Percentiles rank a stretch among this genome's conserved stretches.
These are phyloP conservation scores for Micoletzkya japonica DNA, from an alignment of 2,888 invertebrate genomes.

Conservation along the genomic window DNA sequence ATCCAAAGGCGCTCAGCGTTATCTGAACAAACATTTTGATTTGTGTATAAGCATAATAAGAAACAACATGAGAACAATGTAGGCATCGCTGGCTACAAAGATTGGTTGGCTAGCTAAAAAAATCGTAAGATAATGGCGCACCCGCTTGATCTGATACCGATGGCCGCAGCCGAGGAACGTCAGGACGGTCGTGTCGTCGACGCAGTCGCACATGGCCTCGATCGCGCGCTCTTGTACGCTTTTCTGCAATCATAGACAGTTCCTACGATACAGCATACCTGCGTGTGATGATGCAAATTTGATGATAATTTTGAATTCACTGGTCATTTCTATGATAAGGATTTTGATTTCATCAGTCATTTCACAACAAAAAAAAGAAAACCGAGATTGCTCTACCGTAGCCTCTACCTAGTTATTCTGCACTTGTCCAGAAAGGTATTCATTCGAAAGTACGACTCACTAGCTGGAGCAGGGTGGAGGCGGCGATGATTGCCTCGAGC, in stretches of 20 bases:
- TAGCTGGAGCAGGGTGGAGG: conserved; percentile 48
- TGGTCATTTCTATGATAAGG: too few relatives aligned
- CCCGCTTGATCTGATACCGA: conserved; percentile 13
- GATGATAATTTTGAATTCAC: too few relatives aligned
- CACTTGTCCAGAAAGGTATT: neutral
- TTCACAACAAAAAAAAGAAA: too few relatives aligned
- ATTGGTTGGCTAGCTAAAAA: too few relatives aligned
- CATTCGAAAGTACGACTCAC: too few relatives aligned
- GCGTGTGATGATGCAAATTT: too few relatives aligned
- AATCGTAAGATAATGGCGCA: neutral
- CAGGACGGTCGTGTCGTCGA: conserved; percentile 15
- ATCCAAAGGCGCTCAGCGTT: conserved; percentile 17
- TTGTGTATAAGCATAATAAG: neutral
- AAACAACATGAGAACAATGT: neutral
- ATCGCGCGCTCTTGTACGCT: neutral
- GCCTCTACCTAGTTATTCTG: too few relatives aligned
- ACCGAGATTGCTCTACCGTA: too few relatives aligned
- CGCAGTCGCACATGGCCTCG: conserved; percentile 8
- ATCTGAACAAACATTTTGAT: conserved; percentile 3
- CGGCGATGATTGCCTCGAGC: conserved; percentile 44
- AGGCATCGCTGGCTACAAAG: too few relatives aligned
- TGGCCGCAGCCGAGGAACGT: conserved; percentile 13
- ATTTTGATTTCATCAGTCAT: too few relatives aligned
- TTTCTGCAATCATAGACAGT: conserved; percentile 1
- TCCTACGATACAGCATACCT: too few relatives aligned